phyloP scores from a whole-genome alignment of 1,140 invertebrate species.

The Drosophila lacteicornis region DNA sequence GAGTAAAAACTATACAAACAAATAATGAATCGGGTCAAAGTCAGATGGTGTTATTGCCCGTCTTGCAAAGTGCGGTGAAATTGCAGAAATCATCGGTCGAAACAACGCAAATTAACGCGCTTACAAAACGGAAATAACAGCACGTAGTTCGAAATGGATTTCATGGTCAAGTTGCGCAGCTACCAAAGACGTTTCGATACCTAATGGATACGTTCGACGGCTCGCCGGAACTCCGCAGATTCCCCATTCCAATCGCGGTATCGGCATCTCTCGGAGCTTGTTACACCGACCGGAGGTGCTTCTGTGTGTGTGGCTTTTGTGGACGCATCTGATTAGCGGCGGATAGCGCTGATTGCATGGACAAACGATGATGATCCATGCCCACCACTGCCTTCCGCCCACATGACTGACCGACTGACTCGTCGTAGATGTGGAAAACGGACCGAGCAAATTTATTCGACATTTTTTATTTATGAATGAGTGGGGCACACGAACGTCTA shows the following conservation, averaged over 20 bases:
- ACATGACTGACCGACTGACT: slow-evolving; percentile 39
- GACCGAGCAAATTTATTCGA: slow-evolving; percentile 25
- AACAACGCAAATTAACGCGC: slow-evolving; percentile 62
- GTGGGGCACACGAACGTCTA: slow-evolving; percentile 11
- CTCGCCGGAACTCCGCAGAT: slow-evolving; percentile 6
- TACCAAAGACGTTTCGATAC: slow-evolving; percentile 23
- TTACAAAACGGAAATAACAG: slow-evolving; percentile 79
- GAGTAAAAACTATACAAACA: slow-evolving; percentile 43
- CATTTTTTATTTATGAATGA: slow-evolving; percentile 73
- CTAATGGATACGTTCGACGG: slow-evolving; percentile 1
- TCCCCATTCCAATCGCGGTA: slow-evolving; percentile 1
- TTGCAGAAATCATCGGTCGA: slow-evolving; percentile 57
- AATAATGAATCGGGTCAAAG: slow-evolving; percentile 70
- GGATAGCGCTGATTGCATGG: slow-evolving; percentile 65
- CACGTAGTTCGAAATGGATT: slow-evolving; percentile 74
- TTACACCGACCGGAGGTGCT: slow-evolving; percentile 13
- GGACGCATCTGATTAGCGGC: slow-evolving; percentile 61
- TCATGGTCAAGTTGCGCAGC: slow-evolving; percentile 67
- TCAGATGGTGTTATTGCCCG: slow-evolving; percentile 57
- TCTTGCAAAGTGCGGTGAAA: slow-evolving; percentile 51
- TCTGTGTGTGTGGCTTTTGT: slow-evolving; percentile 29
- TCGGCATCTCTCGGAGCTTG: slow-evolving; percentile 1
- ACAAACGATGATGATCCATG: slow-evolving; percentile 51
- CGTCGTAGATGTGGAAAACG: slow-evolving; percentile 29
- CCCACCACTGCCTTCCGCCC: slow-evolving; percentile 13